Evolutionary conservation across 2,113 vertebrate genomes (phyloP).

Genomic region (Steatornis caripensis): DNA sequence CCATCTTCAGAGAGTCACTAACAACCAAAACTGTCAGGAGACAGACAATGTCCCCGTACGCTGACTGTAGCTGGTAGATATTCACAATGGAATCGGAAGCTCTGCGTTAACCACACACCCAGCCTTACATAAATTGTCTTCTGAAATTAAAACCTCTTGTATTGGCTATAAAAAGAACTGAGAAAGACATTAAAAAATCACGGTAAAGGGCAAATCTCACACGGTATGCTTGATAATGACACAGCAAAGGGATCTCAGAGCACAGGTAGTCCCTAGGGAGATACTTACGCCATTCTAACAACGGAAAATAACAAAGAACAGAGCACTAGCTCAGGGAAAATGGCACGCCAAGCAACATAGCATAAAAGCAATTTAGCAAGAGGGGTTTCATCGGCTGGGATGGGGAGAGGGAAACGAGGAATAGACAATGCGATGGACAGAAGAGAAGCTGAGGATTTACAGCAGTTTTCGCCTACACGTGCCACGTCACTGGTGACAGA

Average conservation of each 20-base stretch:
- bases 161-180: not conserved
- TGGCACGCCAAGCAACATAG: conserved; percentile 17
- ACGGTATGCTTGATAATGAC: not conserved
- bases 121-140: not conserved
- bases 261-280: not conserved
- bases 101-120: not conserved
- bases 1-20: not conserved
- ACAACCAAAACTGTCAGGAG: not conserved
- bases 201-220: not conserved
- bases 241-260: not conserved
- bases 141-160: not conserved
- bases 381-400: not conserved
- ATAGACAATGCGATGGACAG: not conserved
- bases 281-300: not conserved
- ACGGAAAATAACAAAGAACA: not conserved
- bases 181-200: not conserved
- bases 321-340: not conserved
- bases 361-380: conserved; percentile 8
- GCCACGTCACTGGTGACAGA: not conserved
- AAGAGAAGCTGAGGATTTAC: not conserved
- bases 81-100: not conserved
- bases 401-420: not conserved
- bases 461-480: not conserved
- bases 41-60: not conserved
- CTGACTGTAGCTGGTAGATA: not conserved